Base-by-base conservation (phyloP, 2,797 vertebrate species). In the Lindbergichthys nudifrons region DNA sequence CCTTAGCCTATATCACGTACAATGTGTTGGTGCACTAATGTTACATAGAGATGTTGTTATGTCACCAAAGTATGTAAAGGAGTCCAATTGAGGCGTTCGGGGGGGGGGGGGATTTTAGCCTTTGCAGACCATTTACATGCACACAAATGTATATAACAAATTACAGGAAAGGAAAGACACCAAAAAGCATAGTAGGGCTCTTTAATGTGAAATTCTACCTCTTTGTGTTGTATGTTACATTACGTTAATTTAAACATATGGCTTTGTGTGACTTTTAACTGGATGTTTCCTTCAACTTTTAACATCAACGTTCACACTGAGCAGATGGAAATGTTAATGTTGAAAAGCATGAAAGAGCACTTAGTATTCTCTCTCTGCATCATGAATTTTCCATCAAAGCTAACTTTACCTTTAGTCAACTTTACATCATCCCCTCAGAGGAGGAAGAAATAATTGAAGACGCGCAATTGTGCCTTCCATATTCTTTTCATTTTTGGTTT, bases 401-500 rank as follows among this genome's bases (percentile, higher is more conserved):
- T 23, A 48, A 57, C 52, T 61, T 60, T 66, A 23, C 32, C 70
- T 66, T 77, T 68, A 47, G 45, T 50, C 43, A 68, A 18, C 53
- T 65, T 79, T 52, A 23, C 60, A 65, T 21, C 47, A 30, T 51
- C 58, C 32, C 69, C 45, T 65, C 68, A 51, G 48, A 47, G 45
- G 42, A 46, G 30, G 65, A 67, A 62, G 50, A 42, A 63, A 65
- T 76, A 41, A 72, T 72, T 73, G 13, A 68, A 64, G 48, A 63
- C 9, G 26, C 19, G 39, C 30, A 56, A 36, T 69, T 67, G 50
- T 52, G 56, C 65, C 45, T 72, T 62, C 50, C 73, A 73, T 75
- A 50, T 68, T 80, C 13, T 67, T 80, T 75, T 75, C 47, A 77
- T 80, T 83, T 73, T 19, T 59, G 14, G 51, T 74, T 45, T 76